Conservation (phyloP, 2,888 invertebrate species). For the Desoria tigrina region DNA sequence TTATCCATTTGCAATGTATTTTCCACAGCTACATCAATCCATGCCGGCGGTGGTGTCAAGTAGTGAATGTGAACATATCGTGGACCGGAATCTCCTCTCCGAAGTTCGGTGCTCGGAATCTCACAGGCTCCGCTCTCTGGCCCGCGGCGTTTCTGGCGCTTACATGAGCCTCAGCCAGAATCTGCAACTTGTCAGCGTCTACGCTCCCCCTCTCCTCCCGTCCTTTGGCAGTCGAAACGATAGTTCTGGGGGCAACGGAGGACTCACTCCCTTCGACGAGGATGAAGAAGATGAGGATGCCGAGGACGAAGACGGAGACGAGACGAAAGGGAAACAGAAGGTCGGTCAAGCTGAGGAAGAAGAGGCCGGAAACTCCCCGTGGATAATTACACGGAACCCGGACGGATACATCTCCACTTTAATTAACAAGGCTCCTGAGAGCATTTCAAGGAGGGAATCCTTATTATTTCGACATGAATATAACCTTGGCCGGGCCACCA, state of each 20-base stretch:
- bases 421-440: slow-evolving; percentile 36
- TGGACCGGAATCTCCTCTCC: slow-evolving; percentile 76
- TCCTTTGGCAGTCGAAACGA: not conserved
- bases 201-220: slow-evolving; percentile 22
- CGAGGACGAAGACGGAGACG: slow-evolving; percentile 28
- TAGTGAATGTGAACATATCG: slow-evolving; percentile 70
- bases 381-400: slow-evolving; percentile 27
- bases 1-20: no score
- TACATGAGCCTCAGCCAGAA: slow-evolving; percentile 67
- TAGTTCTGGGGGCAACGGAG: slow-evolving; percentile 15
- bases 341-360: slow-evolving; percentile 14
- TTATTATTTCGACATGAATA: slow-evolving; percentile 50
- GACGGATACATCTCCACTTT: slow-evolving; percentile 39
- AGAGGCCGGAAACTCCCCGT: slow-evolving; percentile 26
- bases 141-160: slow-evolving; percentile 72
- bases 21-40: slow-evolving; percentile 66
- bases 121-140: slow-evolving; percentile 75
- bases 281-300: slow-evolving; percentile 24
- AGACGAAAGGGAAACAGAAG: slow-evolving; percentile 25
- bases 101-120: slow-evolving; percentile 70
- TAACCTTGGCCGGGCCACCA: slow-evolving; percentile 37
- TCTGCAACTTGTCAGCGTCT: slow-evolving; percentile 52
- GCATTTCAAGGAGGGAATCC: slow-evolving; percentile 45
- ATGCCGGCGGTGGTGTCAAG: slow-evolving; percentile 74
- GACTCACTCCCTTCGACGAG: slow-evolving; percentile 10